phyloP scores from a whole-genome alignment of 2,888 invertebrate genomes.

The Drosophila aldrichi region DNA sequence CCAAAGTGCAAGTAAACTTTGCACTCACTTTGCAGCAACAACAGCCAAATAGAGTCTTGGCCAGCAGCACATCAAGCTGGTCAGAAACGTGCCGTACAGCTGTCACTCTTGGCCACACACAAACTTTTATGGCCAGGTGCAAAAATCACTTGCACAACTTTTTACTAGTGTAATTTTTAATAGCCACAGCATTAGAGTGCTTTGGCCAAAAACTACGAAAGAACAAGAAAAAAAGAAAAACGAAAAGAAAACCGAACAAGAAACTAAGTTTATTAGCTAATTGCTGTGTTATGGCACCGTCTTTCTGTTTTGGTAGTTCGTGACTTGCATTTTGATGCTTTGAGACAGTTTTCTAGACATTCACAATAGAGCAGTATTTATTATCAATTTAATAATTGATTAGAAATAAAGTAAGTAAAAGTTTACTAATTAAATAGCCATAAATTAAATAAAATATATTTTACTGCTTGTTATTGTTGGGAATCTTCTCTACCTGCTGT shows the following conservation, averaged over 20 bases:
- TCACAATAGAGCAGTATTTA: not conserved
- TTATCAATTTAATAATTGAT: no score
- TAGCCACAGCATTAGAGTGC: constrained; percentile 6
- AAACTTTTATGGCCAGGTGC: constrained; percentile 64
- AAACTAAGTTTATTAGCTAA: constrained; percentile 26
- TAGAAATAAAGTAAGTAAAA: no score
- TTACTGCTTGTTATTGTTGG: no score
- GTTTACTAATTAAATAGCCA: no score
- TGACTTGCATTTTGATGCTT: not conserved
- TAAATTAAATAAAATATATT: no score
- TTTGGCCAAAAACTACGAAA: not conserved
- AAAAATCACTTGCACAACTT: constrained; percentile 53
- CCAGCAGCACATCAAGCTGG: constrained; percentile 36
- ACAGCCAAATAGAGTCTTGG: constrained; percentile 33
- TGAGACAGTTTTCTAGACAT: not conserved
- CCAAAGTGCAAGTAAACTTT: constrained; percentile 32
- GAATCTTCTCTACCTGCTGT: no score
- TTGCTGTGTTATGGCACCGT: constrained; percentile 11
- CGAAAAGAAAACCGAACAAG: no score
- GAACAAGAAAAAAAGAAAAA: not conserved
- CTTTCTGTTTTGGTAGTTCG: not conserved
- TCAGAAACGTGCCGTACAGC: constrained; percentile 39
- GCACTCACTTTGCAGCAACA: constrained; percentile 48
- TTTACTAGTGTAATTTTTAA: constrained; percentile 5
- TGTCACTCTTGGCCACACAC: constrained; percentile 53